These are phyloP conservation scores for Drosophila pseudotalamancana DNA, from an alignment of 2,888 invertebrate species.

Conservation along the genomic window DNA sequence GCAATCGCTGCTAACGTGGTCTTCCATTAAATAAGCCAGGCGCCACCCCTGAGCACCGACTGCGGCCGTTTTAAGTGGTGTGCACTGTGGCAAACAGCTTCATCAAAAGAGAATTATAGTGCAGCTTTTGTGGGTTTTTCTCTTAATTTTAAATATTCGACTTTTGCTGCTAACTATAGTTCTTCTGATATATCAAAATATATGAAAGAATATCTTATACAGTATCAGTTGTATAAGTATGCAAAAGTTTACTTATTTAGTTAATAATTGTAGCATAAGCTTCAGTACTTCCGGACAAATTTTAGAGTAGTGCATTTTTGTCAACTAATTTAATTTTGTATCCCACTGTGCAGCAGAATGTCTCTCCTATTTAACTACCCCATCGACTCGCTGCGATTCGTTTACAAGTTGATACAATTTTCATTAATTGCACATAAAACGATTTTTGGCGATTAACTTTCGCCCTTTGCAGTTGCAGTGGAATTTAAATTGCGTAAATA, in stretches of 20 bases:
- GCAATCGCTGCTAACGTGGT: constrained; percentile 41
- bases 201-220: no score
- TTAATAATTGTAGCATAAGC: no score
- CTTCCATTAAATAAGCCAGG: constrained; percentile 48
- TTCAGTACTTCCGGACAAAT: no score
- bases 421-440: constrained; percentile 64
- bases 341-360: constrained; percentile 10
- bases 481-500: constrained; percentile 52
- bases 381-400: constrained; percentile 3
- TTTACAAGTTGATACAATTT: constrained; percentile 37
- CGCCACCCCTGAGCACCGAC: constrained; percentile 5
- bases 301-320: background rate
- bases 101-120: no score
- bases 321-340: background rate
- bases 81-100: constrained; percentile 21
- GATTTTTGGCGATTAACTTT: constrained; percentile 61
- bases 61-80: constrained; percentile 36
- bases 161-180: no score
- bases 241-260: no score
- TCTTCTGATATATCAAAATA: no score
- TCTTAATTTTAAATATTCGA: no score
- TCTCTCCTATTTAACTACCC: background rate
- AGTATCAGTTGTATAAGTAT: no score
- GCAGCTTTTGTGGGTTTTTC: no score
- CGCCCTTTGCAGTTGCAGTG: constrained; percentile 24